These are phyloP conservation scores for Vanacampus margaritifer DNA, from an alignment of 2,113 vertebrate genomes.

Conservation along the genomic window DNA sequence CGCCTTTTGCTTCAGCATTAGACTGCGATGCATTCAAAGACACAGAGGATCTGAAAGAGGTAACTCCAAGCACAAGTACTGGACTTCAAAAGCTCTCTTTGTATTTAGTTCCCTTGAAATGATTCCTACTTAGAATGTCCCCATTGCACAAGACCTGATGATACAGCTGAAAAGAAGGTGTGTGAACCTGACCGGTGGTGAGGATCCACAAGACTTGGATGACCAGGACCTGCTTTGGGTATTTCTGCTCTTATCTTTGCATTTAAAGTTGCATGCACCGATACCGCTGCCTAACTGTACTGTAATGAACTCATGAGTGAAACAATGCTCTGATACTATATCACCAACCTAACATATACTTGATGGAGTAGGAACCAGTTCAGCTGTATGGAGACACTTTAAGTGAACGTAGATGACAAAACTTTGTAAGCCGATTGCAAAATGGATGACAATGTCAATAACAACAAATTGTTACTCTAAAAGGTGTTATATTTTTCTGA, in stretches of 20 bases:
- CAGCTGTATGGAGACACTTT: too few species aligned
- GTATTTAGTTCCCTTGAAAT: slow-evolving; percentile 2
- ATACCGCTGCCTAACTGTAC: too few species aligned
- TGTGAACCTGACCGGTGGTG: slow-evolving; percentile 15
- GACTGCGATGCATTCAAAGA: slow-evolving; percentile 38
- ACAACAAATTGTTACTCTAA: too few species aligned
- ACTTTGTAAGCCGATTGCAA: too few species aligned
- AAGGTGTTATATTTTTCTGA: too few species aligned
- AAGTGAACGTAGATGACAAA: too few species aligned
- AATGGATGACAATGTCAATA: too few species aligned
- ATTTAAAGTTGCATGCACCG: not conserved
- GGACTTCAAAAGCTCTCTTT: not conserved
- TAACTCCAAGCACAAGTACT: slow-evolving; percentile 18
- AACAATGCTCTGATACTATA: not conserved
- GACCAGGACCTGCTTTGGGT: slow-evolving; percentile 50
- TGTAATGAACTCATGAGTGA: not conserved
- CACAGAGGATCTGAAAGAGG: slow-evolving; percentile 17
- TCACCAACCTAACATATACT: not conserved
- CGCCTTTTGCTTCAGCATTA: slow-evolving; percentile 49
- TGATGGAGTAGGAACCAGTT: too few species aligned
- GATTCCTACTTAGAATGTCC: slow-evolving; percentile 18
- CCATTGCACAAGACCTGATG: not conserved
- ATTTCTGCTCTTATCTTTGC: not conserved
- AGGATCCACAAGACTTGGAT: not conserved
- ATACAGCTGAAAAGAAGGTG: slow-evolving; percentile 29